Evolutionary conservation across 2,113 vertebrate genomes (phyloP), one percentile per base, ranked within the genome.

Genomic region (Cacatua alba): DNA sequence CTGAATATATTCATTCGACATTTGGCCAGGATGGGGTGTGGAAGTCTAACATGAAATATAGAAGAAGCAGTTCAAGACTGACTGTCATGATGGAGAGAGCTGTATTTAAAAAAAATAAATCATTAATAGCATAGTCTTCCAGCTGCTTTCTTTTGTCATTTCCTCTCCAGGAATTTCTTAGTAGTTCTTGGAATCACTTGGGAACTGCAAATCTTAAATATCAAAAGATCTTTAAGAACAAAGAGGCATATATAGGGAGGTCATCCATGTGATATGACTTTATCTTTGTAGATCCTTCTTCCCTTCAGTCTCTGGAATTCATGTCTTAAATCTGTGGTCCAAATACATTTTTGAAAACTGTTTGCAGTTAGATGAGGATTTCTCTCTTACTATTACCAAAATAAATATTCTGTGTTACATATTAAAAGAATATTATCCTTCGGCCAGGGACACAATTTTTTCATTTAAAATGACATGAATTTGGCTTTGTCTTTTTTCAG

Each of bases 321-420:
- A 82, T 86, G 76, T 86, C 88, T 94, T 81, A 94, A 94, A 90
- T 94, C 69, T 93, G 80, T 41, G 57, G 28, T 92, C 83, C 80
- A 94, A 81, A 41, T 71, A 68, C 24, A 67, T 52, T 81, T 91
- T 48, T 78, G 68, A 94, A 82, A 95, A 91, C 80, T 95, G 88
- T 91, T 96, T 94, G 94, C 83, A 95, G 95, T 96, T 96, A 95
- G 77, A 92, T 62, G 89, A 95, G 49, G 79, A 55, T 63, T 91
- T 64, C 62, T 95, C 59, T 85, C 57, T 95, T 91, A 91, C 83
- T 88, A 68, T 92, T 94, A 95, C 80, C 75, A 94, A 97, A 94
- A 91, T 95, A 95, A 96, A 97, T 92, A 95, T 86, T 93, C 55
- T 41, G 29, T 88, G 69, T 84, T 88, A 35, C 62, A 76, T 82